Percentiles rank a stretch among this genome's conserved stretches.
phyloP scores from a whole-genome alignment of 2,888 invertebrate species.

The Perithous albicinctus region DNA sequence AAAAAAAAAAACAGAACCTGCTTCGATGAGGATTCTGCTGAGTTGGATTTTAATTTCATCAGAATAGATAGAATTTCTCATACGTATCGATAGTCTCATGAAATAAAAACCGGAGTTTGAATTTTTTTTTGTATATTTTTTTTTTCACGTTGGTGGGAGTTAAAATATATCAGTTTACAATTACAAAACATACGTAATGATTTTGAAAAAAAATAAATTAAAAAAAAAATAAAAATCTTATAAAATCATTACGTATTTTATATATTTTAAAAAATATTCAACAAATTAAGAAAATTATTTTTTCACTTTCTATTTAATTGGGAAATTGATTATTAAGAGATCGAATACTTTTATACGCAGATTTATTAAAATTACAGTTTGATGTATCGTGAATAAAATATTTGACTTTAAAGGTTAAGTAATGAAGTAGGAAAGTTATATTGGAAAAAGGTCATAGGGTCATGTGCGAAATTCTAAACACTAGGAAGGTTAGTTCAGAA shows the following conservation, averaged over 20 bases:
- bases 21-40: neutral
- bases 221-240: no score
- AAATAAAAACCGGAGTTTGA: neutral
- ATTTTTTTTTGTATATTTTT: neutral
- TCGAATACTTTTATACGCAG: no score
- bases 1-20: constrained; percentile 2
- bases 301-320: no score
- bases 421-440: neutral
- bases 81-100: neutral
- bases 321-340: no score
- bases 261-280: no score
- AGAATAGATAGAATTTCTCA: neutral
- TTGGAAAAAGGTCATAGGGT: neutral
- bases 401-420: neutral
- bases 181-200: no score
- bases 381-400: neutral
- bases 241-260: no score
- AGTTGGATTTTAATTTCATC: neutral
- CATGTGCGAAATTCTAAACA: neutral
- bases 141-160: no score
- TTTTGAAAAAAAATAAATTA: no score
- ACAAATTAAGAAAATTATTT: no score
- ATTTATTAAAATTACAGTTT: neutral
- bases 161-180: no score
- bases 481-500: neutral